phyloP scores from a whole-genome alignment of 2,888 invertebrate species.

The Syrphus vitripennis region DNA sequence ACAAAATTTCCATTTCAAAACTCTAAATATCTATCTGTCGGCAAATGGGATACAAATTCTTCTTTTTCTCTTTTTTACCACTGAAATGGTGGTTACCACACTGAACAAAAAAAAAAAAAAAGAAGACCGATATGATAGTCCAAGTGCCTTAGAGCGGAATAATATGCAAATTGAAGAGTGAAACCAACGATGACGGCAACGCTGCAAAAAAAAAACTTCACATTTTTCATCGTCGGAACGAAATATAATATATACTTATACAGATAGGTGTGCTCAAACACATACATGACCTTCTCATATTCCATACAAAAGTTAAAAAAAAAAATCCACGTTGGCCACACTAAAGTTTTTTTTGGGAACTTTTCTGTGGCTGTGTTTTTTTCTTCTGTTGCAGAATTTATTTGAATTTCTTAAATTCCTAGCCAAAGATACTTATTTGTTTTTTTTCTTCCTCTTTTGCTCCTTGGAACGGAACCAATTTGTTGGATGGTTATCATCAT shows the following conservation, averaged over 20 bases:
- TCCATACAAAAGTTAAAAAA: neutral
- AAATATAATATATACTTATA: neutral
- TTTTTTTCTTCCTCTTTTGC: neutral
- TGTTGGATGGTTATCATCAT: conserved; percentile 30
- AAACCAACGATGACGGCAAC: conserved; percentile 18
- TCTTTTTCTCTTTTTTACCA: neutral
- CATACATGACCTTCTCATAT: neutral
- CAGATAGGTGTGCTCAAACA: neutral
- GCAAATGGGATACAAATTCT: conserved; percentile 7
- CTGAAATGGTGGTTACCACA: conserved; percentile 22
- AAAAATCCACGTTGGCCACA: conserved; percentile 19
- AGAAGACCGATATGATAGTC: conserved; percentile 44
- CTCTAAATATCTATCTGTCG: conserved; percentile 50
- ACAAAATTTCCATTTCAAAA: conserved; percentile 57
- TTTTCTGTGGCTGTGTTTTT: neutral
- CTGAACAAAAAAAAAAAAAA: neutral
- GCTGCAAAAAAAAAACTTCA: conserved; percentile 20
- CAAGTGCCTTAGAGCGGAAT: conserved; percentile 51
- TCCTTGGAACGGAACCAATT: conserved; percentile 33
- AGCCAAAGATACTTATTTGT: neutral
- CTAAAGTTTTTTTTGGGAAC: conserved; percentile 13
- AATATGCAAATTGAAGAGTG: conserved; percentile 62
- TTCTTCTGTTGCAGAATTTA: neutral
- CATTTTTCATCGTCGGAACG: conserved; percentile 1
- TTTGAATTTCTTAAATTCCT: conserved; percentile 23